phyloP scores from a whole-genome alignment of 1,140 invertebrate species.

The Platyscapa corneri region DNA sequence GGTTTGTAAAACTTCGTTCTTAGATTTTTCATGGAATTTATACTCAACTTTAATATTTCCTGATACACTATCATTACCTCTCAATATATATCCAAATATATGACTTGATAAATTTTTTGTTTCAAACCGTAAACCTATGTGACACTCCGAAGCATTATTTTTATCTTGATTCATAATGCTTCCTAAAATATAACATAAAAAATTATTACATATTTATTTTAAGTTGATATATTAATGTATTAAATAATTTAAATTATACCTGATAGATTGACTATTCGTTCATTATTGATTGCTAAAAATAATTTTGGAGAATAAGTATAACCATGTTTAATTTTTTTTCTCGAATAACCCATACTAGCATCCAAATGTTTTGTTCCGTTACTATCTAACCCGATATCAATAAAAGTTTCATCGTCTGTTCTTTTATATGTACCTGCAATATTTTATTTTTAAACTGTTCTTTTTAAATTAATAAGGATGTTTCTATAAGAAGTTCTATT shows the following conservation, averaged over 20 bases:
- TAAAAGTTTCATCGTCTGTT: slow-evolving; percentile 77
- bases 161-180: slow-evolving; percentile 77
- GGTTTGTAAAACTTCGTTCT: slow-evolving; percentile 80
- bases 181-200: slow-evolving; percentile 53
- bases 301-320: slow-evolving; percentile 79
- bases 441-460: neutral
- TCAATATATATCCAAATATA: slow-evolving; percentile 81
- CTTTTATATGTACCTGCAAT: slow-evolving; percentile 79
- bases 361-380: slow-evolving; percentile 83
- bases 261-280: slow-evolving; percentile 78
- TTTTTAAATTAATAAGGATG: neutral
- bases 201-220: too few relatives aligned
- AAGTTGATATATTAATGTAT: neutral
- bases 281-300: slow-evolving; percentile 80
- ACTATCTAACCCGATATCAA: slow-evolving; percentile 81
- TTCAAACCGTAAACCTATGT: slow-evolving; percentile 80
- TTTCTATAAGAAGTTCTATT: neutral
- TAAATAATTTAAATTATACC: slow-evolving; percentile 69
- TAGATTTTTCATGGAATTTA: slow-evolving; percentile 78
- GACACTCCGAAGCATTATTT: slow-evolving; percentile 81
- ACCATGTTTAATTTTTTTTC: slow-evolving; percentile 76
- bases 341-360: slow-evolving; percentile 75
- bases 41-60: slow-evolving; percentile 80
- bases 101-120: slow-evolving; percentile 81
- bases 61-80: slow-evolving; percentile 73